Conservation (phyloP, 2,113 vertebrate genomes). For the Sphyrna mokarran region DNA sequence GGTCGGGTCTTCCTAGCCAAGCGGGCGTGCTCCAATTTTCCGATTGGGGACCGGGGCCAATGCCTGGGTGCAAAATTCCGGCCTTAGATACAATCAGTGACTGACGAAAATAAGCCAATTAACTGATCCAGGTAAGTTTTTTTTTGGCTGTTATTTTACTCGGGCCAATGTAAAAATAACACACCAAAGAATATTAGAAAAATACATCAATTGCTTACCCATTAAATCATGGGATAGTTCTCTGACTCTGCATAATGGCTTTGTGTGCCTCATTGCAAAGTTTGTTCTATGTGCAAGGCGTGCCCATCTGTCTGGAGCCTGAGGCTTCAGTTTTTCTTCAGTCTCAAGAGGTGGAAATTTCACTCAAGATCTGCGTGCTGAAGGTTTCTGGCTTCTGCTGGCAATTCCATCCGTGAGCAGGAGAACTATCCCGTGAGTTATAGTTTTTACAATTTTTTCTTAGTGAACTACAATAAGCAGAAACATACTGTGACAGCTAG, state of each 20-base stretch:
- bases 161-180: neutral
- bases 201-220: neutral
- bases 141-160: neutral
- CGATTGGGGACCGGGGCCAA: neutral
- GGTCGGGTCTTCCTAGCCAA: neutral
- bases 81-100: neutral
- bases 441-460: neutral
- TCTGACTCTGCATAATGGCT: neutral
- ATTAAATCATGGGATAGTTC: neutral
- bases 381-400: neutral
- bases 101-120: neutral
- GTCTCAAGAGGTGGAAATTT: slow-evolving; percentile 24
- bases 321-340: slow-evolving; percentile 8
- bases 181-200: neutral
- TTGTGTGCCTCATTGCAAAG: slow-evolving; percentile 3
- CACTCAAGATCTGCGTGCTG: neutral
- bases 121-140: neutral
- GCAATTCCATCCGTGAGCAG: neutral
- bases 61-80: neutral
- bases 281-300: neutral
- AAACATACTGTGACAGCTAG: slow-evolving; percentile 10
- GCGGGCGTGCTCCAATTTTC: neutral
- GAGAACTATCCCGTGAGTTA: neutral
- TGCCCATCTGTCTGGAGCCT: slow-evolving; percentile 18
- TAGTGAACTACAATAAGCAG: neutral